phyloP scores from a whole-genome alignment of 2,888 invertebrate species.

The Zele albiditarsus region DNA sequence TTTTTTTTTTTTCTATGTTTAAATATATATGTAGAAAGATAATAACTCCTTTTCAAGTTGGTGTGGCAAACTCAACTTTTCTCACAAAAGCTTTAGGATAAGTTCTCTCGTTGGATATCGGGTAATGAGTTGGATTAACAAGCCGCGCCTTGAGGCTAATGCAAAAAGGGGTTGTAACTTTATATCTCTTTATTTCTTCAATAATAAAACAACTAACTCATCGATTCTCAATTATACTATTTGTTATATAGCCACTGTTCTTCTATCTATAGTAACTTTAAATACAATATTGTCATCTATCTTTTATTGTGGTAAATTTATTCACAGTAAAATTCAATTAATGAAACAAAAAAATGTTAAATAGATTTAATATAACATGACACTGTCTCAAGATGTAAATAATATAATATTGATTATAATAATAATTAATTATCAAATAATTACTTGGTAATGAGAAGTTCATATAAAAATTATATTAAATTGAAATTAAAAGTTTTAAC shows the following conservation, averaged over 20 bases:
- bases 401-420: too few relatives aligned
- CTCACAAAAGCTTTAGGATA: conserved; percentile 15
- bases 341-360: too few relatives aligned
- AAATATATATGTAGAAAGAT: background rate
- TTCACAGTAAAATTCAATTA: background rate
- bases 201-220: conserved; percentile 47
- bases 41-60: conserved; percentile 33
- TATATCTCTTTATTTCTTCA: conserved; percentile 25
- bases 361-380: too few relatives aligned
- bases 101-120: conserved; percentile 42
- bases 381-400: too few relatives aligned
- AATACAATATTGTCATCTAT: background rate
- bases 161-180: conserved; percentile 35
- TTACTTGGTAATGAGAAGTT: background rate
- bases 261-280: background rate
- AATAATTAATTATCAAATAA: background rate
- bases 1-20: background rate
- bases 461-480: background rate
- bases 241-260: background rate
- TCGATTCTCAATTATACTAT: conserved; percentile 44
- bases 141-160: conserved; percentile 44
- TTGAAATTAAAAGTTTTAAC: conserved; percentile 42
- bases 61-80: conserved; percentile 23
- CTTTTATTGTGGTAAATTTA: background rate
- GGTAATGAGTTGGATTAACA: conserved; percentile 51